phyloP scores from a whole-genome alignment of 2,797 vertebrate genomes.

The Epinephelus malabaricus region DNA sequence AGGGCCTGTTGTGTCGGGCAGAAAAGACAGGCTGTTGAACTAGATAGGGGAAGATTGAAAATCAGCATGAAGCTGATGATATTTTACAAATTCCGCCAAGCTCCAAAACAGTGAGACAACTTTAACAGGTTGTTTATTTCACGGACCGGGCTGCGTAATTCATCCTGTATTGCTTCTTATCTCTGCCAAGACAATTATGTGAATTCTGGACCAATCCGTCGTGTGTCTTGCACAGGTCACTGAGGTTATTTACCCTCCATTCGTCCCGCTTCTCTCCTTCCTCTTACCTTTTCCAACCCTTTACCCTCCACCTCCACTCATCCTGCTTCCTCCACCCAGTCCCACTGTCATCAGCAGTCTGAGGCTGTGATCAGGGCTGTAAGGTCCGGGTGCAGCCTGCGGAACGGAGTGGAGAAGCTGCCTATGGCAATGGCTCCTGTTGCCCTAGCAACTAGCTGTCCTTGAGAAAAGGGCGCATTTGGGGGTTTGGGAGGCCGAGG shows the following conservation, averaged over 20 bases:
- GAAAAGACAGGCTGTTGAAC: conserved; percentile 40
- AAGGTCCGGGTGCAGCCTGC: conserved; percentile 79
- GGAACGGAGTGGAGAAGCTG: conserved; percentile 78
- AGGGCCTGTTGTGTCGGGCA: conserved; percentile 26
- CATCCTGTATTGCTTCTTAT: conserved; percentile 37
- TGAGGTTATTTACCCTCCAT: conserved; percentile 51
- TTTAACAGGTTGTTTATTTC: conserved; percentile 55
- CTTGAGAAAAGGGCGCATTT: conserved; percentile 83
- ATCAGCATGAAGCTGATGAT: conserved; percentile 56
- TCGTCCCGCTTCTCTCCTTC: conserved; percentile 30
- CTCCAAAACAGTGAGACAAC: conserved; percentile 27
- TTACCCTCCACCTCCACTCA: conserved; percentile 40
- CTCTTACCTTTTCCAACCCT: conserved; percentile 20
- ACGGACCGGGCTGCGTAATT: conserved; percentile 31
- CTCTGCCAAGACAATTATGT: conserved; percentile 38
- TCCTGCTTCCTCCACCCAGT: conserved; percentile 23
- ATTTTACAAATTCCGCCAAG: conserved; percentile 41
- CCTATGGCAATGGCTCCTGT: conserved; percentile 81
- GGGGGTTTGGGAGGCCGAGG: conserved; percentile 69
- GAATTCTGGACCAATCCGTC: conserved; percentile 13
- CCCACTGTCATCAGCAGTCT: conserved; percentile 77
- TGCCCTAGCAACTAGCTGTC: conserved; percentile 87
- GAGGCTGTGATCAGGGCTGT: conserved; percentile 63
- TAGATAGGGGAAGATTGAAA: conserved; percentile 55
- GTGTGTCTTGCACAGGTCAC: conserved; percentile 37